Evolutionary conservation across 92 coral and sea anemone species (phyloP).

Genomic region (Desmophyllum pertusum): DNA sequence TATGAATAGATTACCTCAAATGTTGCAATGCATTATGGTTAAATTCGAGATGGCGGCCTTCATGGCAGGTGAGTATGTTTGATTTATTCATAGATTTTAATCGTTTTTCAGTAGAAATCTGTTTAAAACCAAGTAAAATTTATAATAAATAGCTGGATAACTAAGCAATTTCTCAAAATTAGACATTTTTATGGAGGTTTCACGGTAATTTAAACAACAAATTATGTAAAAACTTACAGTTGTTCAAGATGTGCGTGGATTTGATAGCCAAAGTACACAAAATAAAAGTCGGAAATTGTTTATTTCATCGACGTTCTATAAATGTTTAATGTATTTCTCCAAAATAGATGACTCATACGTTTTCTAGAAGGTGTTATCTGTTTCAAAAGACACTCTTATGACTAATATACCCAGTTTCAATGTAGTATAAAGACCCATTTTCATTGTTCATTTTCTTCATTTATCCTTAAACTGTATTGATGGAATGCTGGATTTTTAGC

Average conservation of each 20-base stretch:
- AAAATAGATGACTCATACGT: too few relatives aligned
- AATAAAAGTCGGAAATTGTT: background rate
- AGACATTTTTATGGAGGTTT: background rate
- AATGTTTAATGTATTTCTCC: background rate
- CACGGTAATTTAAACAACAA: background rate
- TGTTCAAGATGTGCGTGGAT: background rate
- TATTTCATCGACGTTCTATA: background rate
- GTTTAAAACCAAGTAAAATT: background rate
- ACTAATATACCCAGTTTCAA: too few relatives aligned
- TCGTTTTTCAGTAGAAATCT: constrained; percentile 7
- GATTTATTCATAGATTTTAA: constrained; percentile 15
- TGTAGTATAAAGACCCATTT: too few relatives aligned
- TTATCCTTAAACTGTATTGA: too few relatives aligned
- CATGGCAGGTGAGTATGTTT: constrained; percentile 20
- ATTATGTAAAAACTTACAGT: background rate
- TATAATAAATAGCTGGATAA: background rate
- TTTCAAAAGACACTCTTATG: too few relatives aligned
- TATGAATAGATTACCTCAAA: background rate
- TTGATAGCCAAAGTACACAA: too few relatives aligned
- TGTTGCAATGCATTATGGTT: constrained; percentile 17
- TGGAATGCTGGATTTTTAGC: too few relatives aligned
- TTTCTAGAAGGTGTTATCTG: too few relatives aligned
- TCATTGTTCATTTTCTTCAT: too few relatives aligned
- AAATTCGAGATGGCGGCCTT: constrained; percentile 25
- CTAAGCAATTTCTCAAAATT: too few relatives aligned